Evolutionary conservation across 2,113 vertebrate species (phyloP), one percentile per base, ranked within the genome.

Genomic region (Conger conger): DNA sequence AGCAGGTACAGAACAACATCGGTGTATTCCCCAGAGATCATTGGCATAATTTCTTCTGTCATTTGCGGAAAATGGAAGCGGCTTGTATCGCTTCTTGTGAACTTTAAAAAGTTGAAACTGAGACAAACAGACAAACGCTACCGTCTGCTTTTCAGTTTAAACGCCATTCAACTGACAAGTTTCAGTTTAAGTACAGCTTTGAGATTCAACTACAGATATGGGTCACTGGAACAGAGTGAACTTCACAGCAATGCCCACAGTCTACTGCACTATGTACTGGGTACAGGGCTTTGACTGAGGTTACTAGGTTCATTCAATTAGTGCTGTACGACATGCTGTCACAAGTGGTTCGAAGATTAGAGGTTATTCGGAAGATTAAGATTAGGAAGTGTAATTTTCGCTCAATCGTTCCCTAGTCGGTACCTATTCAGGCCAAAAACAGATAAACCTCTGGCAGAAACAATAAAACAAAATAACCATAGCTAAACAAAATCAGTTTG

Each of bases 141-240:
- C 86, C 87, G 86, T 83, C 88, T 86, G 85, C 83, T 87, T 85
- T 82, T 92, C 86, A 93, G 89, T 87, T 83, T 85, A 88, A 92
- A 90, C 85, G 90, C 82, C 35, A 42, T 88, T 68, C 37, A 42
- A 68, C 80, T 60, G 33, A 45, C 38, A 35, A 81, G 53, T 9
- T 40, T 85, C 37, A 60, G 7, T 85, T 30, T 17, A 68, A 85
- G 36, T 76, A 23, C 35, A 33, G 27, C 30, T 27, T 83, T 76
- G n/a, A 13, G 18, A 7, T 36, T 78, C 3, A 68, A 68, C 35
- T 37, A 36, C 76, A 23, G 35, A 78, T 57, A 40, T 63, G 17
- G 42, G 40, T 40, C 27, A 45, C 40, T 27, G 68, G 30, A 76
- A 20, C 38, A 76, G 45, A 76, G 38, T 20, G 4, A 77, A 33